phyloP scores from a whole-genome alignment of 2,888 invertebrate genomes.

The Rapana venosa region DNA sequence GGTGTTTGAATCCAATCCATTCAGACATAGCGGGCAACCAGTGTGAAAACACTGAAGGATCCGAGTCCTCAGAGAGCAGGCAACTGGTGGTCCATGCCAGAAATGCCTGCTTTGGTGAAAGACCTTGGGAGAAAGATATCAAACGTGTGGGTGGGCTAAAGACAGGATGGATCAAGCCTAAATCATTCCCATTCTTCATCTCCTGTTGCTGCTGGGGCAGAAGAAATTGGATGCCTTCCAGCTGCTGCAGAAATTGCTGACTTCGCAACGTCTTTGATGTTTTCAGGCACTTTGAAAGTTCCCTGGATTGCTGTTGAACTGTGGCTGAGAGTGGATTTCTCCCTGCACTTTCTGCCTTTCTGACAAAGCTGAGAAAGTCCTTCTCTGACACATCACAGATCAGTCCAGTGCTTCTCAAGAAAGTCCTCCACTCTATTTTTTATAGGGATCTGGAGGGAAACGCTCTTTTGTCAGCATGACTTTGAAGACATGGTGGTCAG shows the following conservation, averaged over 20 bases:
- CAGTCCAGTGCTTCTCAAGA: background rate
- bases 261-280: background rate
- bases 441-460: constrained; percentile 24
- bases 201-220: background rate
- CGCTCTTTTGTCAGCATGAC: background rate
- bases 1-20: background rate
- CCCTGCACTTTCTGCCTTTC: background rate
- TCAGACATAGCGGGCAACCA: background rate
- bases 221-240: constrained; percentile 13
- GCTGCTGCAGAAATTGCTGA: background rate
- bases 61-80: background rate
- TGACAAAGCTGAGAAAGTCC: constrained; percentile 11
- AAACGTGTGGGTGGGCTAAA: constrained; percentile 12
- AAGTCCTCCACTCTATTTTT: background rate
- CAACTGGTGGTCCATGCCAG: constrained; percentile 15
- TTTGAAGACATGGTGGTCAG: background rate
- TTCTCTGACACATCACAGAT: constrained; percentile 1
- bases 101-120: background rate
- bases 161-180: background rate
- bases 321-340: too few relatives aligned
- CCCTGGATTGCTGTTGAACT: background rate
- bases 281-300: background rate
- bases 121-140: constrained; percentile 23
- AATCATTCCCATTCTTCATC: background rate
- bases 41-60: background rate